Evolutionary conservation across 2,797 vertebrate genomes (phyloP).

Genomic region (Thaleichthys pacificus): DNA sequence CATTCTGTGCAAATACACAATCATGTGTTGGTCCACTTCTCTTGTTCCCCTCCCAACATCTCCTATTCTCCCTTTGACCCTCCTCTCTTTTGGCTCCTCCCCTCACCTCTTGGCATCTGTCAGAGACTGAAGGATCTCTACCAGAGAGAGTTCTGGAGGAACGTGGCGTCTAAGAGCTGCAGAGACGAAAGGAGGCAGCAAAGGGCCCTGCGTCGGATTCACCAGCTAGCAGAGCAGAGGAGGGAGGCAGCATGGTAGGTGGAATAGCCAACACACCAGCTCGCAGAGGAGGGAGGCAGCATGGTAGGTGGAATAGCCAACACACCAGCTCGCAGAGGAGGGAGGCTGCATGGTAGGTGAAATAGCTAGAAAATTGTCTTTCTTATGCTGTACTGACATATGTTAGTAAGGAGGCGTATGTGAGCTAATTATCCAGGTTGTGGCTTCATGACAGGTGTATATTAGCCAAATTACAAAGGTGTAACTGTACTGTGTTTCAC

Average conservation of each 20-base stretch:
- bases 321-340: conserved; percentile 54
- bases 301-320: conserved; percentile 76
- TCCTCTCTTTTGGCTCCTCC: too few relatives aligned
- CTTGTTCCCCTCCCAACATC: too few relatives aligned
- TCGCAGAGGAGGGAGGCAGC: conserved; percentile 83
- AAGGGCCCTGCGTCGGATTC: conserved; percentile 90
- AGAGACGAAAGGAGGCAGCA: conserved; percentile 98
- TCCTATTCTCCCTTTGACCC: too few relatives aligned
- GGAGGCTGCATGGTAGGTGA: conserved; percentile 84
- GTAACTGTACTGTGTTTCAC: too few relatives aligned
- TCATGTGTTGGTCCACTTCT: too few relatives aligned
- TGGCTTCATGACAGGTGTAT: too few relatives aligned
- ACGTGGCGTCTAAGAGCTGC: conserved; percentile 97
- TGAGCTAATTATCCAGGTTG: too few relatives aligned
- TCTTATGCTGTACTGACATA: too few relatives aligned
- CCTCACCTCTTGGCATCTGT: too few relatives aligned
- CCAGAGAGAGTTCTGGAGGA: conserved; percentile 96
- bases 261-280: neutral
- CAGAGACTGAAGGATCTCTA: conserved; percentile 98
- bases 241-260: conserved; percentile 88
- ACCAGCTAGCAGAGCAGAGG: conserved; percentile 90
- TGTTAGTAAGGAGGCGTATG: too few relatives aligned
- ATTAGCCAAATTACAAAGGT: too few relatives aligned
- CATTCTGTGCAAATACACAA: too few relatives aligned
- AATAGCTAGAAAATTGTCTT: neutral